A percentile compares a stretch with the other conserved stretches of the same genome.
These are phyloP conservation scores for Cygnus olor DNA, from an alignment of 2,797 vertebrate species.

Conservation along the genomic window DNA sequence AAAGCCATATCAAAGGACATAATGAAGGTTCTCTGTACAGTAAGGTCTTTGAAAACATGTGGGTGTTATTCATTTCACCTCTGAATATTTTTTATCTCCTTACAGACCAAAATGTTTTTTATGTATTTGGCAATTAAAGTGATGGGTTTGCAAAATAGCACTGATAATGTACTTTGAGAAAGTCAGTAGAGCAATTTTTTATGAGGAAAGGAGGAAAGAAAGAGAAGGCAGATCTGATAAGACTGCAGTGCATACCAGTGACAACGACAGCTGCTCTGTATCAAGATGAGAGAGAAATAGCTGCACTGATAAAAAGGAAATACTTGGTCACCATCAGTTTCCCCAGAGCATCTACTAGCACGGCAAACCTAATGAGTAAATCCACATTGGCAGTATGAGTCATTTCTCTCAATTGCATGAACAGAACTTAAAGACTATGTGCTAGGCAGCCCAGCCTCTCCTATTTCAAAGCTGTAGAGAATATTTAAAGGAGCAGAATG, in stretches of 20 bases:
- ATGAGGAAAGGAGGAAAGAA: slow-evolving; percentile 52
- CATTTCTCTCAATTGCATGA: slow-evolving; percentile 71
- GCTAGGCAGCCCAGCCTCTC: background rate
- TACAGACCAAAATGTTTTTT: slow-evolving; percentile 12
- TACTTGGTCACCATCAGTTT: slow-evolving; percentile 71
- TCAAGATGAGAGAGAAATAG: slow-evolving; percentile 59
- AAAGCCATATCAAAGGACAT: slow-evolving; percentile 22
- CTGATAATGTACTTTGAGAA: slow-evolving; percentile 3
- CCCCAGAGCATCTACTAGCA: slow-evolving; percentile 56
- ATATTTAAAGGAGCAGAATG: slow-evolving; percentile 6
- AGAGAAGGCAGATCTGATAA: slow-evolving; percentile 67
- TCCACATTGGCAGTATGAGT: slow-evolving; percentile 60
- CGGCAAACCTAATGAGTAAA: slow-evolving; percentile 75
- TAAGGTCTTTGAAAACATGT: background rate
- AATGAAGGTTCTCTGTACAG: background rate
- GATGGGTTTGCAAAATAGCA: slow-evolving; percentile 59
- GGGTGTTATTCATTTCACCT: background rate
- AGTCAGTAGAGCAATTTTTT: slow-evolving; percentile 32
- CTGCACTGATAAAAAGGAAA: slow-evolving; percentile 73
- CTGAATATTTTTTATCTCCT: background rate
- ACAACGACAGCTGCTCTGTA: slow-evolving; percentile 59
- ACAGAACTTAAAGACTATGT: background rate
- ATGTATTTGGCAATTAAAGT: slow-evolving; percentile 43
- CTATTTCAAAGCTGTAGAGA: slow-evolving; percentile 41
- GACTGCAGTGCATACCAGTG: slow-evolving; percentile 13